Conservation (phyloP, 2,888 invertebrate species). For the Marronus borbonicus region DNA sequence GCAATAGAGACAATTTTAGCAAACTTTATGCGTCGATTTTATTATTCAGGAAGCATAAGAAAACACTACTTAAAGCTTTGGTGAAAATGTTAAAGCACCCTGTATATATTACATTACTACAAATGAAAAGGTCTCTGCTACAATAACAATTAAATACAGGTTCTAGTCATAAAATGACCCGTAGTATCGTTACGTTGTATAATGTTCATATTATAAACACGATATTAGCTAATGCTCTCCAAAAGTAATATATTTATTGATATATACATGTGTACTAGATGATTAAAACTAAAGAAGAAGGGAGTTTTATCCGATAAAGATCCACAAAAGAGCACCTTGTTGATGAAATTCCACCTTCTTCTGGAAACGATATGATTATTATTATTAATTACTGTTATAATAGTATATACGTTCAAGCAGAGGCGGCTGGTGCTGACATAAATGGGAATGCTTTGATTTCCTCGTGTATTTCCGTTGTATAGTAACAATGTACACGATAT, state of each 20-base stretch:
- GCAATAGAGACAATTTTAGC: no score
- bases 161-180: constrained; percentile 50
- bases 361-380: background rate
- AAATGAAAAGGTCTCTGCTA: constrained; percentile 34
- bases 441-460: no score
- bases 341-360: background rate
- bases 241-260: constrained; percentile 8
- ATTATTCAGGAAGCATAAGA: no score
- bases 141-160: constrained; percentile 45
- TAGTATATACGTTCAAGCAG: background rate
- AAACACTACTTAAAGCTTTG: no score
- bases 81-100: no score
- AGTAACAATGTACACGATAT: no score
- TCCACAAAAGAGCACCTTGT: background rate
- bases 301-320: background rate
- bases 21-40: no score
- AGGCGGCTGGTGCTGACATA: no score
- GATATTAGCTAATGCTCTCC: constrained; percentile 24
- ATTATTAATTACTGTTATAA: background rate
- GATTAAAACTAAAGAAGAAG: constrained; percentile 5
- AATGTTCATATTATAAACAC: constrained; percentile 12
- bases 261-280: constrained; percentile 1
- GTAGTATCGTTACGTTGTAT: constrained; percentile 17
- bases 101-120: constrained; percentile 1
- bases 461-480: no score